These are phyloP conservation scores for Spodoptera frugiperda DNA, from an alignment of 1,140 invertebrate species.

Conservation along the genomic window DNA sequence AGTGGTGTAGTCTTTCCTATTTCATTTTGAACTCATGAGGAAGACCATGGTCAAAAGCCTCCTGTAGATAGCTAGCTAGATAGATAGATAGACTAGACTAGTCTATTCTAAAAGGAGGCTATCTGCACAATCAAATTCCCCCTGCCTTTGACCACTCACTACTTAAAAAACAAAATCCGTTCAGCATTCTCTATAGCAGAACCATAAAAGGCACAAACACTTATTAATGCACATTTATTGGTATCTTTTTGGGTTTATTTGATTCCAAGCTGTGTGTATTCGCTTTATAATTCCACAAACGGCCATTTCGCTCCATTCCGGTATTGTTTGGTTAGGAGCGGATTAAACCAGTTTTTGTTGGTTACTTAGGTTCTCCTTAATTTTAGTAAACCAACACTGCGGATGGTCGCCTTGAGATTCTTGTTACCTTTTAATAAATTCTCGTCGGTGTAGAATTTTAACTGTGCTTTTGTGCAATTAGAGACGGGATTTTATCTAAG, in stretches of 20 bases:
- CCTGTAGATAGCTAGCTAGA: too few relatives aligned
- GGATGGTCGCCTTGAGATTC: slow-evolving; percentile 42
- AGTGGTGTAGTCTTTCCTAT: too few relatives aligned
- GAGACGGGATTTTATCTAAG: background rate
- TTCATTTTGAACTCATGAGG: too few relatives aligned
- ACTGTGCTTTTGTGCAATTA: slow-evolving; percentile 21
- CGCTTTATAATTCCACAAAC: slow-evolving; percentile 52
- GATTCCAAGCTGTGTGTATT: slow-evolving; percentile 38
- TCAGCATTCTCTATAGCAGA: background rate
- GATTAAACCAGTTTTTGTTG: slow-evolving; percentile 56
- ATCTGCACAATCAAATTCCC: too few relatives aligned
- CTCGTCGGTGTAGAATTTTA: slow-evolving; percentile 20
- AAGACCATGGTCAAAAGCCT: too few relatives aligned
- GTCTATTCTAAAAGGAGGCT: too few relatives aligned
- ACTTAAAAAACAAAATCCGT: background rate
- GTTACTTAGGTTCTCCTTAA: slow-evolving; percentile 46
- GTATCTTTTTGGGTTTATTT: slow-evolving; percentile 39
- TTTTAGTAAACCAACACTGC: slow-evolving; percentile 50
- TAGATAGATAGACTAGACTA: too few relatives aligned
- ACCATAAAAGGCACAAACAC: slow-evolving; percentile 11
- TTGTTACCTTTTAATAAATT: slow-evolving; percentile 35
- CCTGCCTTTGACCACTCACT: too few relatives aligned
- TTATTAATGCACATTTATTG: slow-evolving; percentile 41
- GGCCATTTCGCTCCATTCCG: slow-evolving; percentile 54
- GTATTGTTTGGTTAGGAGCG: slow-evolving; percentile 55